Evolutionary conservation across 1,140 invertebrate genomes (phyloP).

Genomic region (Lepidurus apus): DNA sequence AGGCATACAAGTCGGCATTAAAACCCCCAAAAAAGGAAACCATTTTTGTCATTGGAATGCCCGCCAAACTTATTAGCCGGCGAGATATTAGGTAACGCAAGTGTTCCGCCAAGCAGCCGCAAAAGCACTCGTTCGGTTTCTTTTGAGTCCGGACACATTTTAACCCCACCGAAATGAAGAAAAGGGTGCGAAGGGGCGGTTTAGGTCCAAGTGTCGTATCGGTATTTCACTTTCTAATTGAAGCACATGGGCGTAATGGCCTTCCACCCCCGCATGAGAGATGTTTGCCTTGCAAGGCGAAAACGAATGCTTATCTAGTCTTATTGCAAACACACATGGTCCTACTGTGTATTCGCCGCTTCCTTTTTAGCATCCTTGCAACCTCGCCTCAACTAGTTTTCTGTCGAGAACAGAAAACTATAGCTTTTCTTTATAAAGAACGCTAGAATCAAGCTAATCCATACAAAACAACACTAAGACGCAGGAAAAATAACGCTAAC

Average conservation of each 20-base stretch:
- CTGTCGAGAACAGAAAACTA: too few relatives aligned
- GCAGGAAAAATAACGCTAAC: not conserved
- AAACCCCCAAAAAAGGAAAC: not conserved
- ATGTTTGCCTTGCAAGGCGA: not conserved
- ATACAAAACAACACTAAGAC: not conserved
- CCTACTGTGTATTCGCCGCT: too few relatives aligned
- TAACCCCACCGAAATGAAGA: not conserved
- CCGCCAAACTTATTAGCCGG: slow-evolving; percentile 4
- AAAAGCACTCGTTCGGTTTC: not conserved
- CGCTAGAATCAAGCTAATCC: too few relatives aligned
- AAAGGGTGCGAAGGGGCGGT: not conserved
- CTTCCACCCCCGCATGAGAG: not conserved
- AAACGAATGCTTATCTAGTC: not conserved
- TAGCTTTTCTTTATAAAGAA: too few relatives aligned
- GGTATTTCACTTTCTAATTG: slow-evolving; percentile 22
- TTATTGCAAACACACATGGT: not conserved
- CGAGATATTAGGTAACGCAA: slow-evolving; percentile 22
- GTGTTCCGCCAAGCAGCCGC: not conserved
- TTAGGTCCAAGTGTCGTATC: slow-evolving; percentile 17
- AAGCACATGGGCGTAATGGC: not conserved
- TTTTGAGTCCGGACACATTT: not conserved
- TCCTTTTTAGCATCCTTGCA: too few relatives aligned
- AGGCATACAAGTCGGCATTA: slow-evolving; percentile 4
- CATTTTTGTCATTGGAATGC: slow-evolving; percentile 11
- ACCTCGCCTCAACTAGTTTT: too few relatives aligned